These are phyloP conservation scores for Amphimedon queenslandica DNA, from an alignment of 37 sponge, comb jelly and placozoan genomes.

Conservation along the genomic window DNA sequence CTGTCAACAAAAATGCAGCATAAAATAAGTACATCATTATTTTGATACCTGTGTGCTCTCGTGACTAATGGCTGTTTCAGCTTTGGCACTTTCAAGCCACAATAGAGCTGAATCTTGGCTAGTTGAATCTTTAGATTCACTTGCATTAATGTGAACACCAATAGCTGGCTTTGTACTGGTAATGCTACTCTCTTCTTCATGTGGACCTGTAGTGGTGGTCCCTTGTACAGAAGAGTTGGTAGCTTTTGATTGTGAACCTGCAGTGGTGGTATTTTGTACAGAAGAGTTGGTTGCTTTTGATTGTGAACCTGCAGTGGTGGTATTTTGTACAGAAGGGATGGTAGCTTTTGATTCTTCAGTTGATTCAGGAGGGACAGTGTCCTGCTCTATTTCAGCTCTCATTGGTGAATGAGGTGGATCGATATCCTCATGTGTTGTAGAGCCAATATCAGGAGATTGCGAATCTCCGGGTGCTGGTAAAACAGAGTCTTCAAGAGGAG, in stretches of 20 bases:
- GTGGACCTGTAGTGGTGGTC: background rate
- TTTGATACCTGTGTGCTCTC: too few relatives aligned
- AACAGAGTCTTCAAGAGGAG: background rate
- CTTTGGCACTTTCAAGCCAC: constrained; percentile 53
- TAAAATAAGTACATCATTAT: too few relatives aligned
- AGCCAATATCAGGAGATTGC: background rate
- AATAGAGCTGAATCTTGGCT: constrained; percentile 19
- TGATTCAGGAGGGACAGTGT: too few relatives aligned
- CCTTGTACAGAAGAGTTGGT: background rate
- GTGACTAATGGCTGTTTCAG: constrained; percentile 6
- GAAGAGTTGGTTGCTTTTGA: too few relatives aligned
- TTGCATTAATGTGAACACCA: background rate
- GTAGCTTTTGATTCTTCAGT: too few relatives aligned
- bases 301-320: too few relatives aligned
- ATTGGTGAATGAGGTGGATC: too few relatives aligned
- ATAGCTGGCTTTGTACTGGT: background rate
- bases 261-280: too few relatives aligned
- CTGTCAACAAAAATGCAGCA: too few relatives aligned
- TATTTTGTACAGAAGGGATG: too few relatives aligned
- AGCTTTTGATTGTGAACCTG: background rate
- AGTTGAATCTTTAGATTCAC: background rate
- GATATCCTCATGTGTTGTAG: too few relatives aligned
- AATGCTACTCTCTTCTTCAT: background rate
- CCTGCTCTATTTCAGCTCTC: too few relatives aligned
- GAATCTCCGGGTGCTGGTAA: background rate